phyloP scores from a whole-genome alignment of 2,888 invertebrate species.

The Pachymerium ferrugineum region DNA sequence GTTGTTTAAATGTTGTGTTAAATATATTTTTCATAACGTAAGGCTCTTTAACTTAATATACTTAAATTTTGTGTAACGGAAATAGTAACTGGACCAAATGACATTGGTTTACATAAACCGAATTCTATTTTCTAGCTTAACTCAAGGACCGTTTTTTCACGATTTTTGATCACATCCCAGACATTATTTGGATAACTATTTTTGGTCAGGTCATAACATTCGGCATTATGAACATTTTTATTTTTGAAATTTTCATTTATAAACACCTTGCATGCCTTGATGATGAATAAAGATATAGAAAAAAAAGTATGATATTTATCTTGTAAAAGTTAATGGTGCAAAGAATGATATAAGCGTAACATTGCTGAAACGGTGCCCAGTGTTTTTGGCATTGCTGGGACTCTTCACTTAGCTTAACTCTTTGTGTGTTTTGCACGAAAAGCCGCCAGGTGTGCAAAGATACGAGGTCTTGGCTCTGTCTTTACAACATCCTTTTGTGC shows the following conservation, averaged over 20 bases:
- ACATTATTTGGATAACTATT: no score
- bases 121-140: no score
- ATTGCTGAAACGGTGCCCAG: not conserved
- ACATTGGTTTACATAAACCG: no score
- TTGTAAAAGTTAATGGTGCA: not conserved
- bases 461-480: not conserved
- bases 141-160: no score
- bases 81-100: no score
- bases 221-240: no score
- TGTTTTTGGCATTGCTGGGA: not conserved
- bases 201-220: no score
- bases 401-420: not conserved
- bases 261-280: not conserved
- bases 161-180: no score
- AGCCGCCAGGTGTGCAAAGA: conserved; percentile 7
- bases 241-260: not conserved
- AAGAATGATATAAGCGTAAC: conserved; percentile 15
- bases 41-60: no score
- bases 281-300: not conserved
- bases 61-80: no score
- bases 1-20: no score
- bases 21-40: no score
- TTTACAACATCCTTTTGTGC: not conserved
- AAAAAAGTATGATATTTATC: not conserved
- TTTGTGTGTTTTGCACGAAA: not conserved